Evolutionary conservation across 1,140 invertebrate species (phyloP).

Genomic region (Melipona quadrifasciata): DNA sequence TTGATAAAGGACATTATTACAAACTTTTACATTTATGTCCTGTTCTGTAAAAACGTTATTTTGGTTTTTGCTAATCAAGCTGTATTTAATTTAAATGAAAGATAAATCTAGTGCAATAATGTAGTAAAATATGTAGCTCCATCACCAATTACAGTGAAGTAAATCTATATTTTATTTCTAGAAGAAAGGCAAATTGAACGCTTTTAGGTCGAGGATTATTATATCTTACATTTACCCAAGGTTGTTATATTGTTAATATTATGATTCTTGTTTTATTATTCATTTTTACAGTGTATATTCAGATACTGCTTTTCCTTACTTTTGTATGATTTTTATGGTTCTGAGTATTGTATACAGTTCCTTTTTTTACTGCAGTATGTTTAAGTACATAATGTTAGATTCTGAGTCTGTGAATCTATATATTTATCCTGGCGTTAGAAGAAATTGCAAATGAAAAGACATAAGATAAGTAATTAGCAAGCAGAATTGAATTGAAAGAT

Average conservation of each 20-base stretch:
- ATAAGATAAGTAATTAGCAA: neutral
- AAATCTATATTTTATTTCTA: neutral
- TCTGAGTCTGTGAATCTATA: too few relatives aligned
- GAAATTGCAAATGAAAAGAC: neutral
- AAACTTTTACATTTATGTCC: neutral
- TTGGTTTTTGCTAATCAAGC: neutral
- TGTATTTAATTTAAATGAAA: neutral
- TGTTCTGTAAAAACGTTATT: neutral
- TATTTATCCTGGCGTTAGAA: neutral
- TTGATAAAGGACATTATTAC: neutral
- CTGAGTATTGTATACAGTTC: constrained; percentile 5
- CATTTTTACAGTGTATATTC: neutral
- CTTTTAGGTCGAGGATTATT: neutral
- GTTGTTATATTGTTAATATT: neutral
- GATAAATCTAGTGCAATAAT: constrained; percentile 24
- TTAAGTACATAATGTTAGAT: constrained; percentile 14
- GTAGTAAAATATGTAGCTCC: neutral
- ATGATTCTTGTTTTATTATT: neutral
- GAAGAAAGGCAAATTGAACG: neutral
- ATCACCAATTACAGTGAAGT: neutral
- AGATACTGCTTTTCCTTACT: neutral
- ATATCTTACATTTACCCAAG: neutral
- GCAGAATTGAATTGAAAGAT: neutral
- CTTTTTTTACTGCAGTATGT: neutral
- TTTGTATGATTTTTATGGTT: neutral